Evolutionary conservation across 2,888 invertebrate species (phyloP).

Genomic region (Brachynemurus nebulosus): DNA sequence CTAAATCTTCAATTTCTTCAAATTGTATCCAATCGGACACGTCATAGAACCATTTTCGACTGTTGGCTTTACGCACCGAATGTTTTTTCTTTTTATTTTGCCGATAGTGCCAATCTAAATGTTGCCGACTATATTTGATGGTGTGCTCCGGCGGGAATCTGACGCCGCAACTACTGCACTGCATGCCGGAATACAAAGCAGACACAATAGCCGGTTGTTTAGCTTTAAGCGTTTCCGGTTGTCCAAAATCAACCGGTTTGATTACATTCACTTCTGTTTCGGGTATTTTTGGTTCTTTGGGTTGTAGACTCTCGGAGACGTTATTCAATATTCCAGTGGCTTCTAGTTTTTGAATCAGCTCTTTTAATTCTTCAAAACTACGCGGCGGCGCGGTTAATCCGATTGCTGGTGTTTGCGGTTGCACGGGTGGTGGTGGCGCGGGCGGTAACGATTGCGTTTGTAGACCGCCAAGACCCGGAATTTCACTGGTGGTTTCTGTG

Average conservation of each 20-base stretch:
- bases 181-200: constrained; percentile 75
- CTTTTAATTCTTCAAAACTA: constrained; percentile 53
- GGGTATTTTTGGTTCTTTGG: constrained; percentile 21
- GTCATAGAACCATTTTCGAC: constrained; percentile 82
- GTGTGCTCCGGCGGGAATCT: constrained; percentile 84
- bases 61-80: constrained; percentile 67
- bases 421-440: constrained; percentile 20
- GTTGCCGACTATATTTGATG: constrained; percentile 81
- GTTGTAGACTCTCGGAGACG: constrained; percentile 22
- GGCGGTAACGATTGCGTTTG: constrained; percentile 5
- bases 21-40: constrained; percentile 86
- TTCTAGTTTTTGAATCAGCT: constrained; percentile 72
- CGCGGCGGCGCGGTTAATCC: constrained; percentile 22
- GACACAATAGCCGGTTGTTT: constrained; percentile 58
- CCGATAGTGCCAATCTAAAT: constrained; percentile 97
- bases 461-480: neutral
- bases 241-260: constrained; percentile 49
- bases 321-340: constrained; percentile 64
- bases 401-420: constrained; percentile 24
- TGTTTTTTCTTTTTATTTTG: constrained; percentile 83
- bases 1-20: constrained; percentile 83
- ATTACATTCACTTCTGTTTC: constrained; percentile 24
- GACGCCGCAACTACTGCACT: constrained; percentile 92
- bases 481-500: neutral
- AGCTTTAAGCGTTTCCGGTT: constrained; percentile 58